Base-by-base conservation (phyloP, 2,888 invertebrate species). In the Pterobdella sp. region DNA sequence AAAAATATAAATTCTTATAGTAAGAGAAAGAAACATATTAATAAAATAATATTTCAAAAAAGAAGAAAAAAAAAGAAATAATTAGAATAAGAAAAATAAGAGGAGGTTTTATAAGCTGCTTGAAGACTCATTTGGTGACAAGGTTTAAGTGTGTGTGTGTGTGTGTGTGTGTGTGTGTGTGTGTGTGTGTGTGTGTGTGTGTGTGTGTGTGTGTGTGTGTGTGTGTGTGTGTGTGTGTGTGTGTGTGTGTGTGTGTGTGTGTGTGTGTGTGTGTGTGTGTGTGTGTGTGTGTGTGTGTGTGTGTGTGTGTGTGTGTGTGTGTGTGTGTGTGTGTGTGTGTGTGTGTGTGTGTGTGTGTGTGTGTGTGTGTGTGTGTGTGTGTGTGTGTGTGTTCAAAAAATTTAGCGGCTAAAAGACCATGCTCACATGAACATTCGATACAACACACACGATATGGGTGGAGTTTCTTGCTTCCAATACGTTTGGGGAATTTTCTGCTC, bases 101-200 rank as follows among this genome's bases (percentile, higher is more conserved):
- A 14, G 60, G n/a, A 26, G 60, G 3, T 56, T 56, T 18, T 18
- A 56, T 56, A 26, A 26, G 26, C 26, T 56, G 18, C 7, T 63
- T 7, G 32, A 65, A 34, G 7, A 65, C 26, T 18, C 65, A 65
- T 29, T 29, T 31, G 14, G 32, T 14, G 65, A 18, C n/a, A 10
- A 14, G 63, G 10, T 65, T 65, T 65, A 22, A 31, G 65, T 32
- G 65, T 34, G 14, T 31, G 4, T 65, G 31, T 65, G n/a, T 10
- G 65, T 65, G 34, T 65, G 32, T 35, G 35, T 65, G 65, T 65
- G 34, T 65, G 65, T 65, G 32, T 65, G 35, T 65, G 34, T 65
- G 14, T 65, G 34, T 65, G 32, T 65, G 4, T 65, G 32, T 65
- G 14, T 29, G 65, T 29, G 34, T 65, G 4, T 31, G 4, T 65